phyloP scores from a whole-genome alignment of 2,113 vertebrate genomes.

The Copsychus sechellarum region DNA sequence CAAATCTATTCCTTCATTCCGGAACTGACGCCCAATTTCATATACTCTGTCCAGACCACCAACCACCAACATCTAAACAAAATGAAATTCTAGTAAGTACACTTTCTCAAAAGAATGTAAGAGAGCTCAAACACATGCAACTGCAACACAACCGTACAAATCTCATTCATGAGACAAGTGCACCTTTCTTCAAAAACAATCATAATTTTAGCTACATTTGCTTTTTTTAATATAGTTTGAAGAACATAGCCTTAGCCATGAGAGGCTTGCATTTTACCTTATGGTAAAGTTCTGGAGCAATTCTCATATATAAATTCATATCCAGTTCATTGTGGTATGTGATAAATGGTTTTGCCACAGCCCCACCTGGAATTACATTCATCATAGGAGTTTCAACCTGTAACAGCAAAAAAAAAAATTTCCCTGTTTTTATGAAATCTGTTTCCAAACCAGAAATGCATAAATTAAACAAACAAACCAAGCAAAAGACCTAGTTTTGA shows the following conservation, averaged over 20 bases:
- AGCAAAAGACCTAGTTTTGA: background rate
- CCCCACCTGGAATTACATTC: slow-evolving; percentile 95
- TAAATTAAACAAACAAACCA: background rate
- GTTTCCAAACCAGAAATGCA: background rate
- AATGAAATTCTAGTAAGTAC: background rate
- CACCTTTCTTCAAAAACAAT: background rate
- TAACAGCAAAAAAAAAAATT: background rate
- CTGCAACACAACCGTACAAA: background rate
- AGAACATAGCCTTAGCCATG: background rate
- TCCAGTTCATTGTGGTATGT: slow-evolving; percentile 98
- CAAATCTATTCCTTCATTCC: slow-evolving; percentile 97
- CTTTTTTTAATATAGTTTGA: background rate
- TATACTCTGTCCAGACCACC: slow-evolving; percentile 96
- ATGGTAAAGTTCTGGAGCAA: slow-evolving; percentile 97
- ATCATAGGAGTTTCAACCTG: slow-evolving; percentile 99
- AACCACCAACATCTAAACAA: slow-evolving; percentile 92
- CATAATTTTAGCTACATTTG: background rate
- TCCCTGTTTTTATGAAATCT: background rate
- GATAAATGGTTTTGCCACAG: slow-evolving; percentile 92
- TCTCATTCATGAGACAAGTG: background rate
- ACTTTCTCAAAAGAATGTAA: background rate
- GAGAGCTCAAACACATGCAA: background rate
- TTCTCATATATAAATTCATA: slow-evolving; percentile 97
- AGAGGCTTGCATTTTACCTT: slow-evolving; percentile 78
- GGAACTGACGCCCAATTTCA: slow-evolving; percentile 96